Evolutionary conservation across 2,113 vertebrate species (phyloP).

Genomic region (Centropristis striata): DNA sequence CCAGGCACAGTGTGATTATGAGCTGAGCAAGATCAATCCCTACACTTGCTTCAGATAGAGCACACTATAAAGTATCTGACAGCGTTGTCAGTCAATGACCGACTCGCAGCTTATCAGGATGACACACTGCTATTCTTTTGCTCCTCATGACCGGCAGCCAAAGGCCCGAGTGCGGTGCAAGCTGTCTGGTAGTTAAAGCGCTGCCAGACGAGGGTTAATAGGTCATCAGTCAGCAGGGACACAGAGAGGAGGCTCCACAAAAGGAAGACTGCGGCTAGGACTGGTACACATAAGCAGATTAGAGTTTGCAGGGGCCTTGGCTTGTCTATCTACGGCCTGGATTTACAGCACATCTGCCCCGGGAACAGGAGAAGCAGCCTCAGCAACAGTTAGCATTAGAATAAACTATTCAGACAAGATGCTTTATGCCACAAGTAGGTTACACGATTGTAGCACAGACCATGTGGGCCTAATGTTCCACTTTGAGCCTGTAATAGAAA

Average conservation of each 20-base stretch:
- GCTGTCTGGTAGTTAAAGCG: constrained; percentile 27
- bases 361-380: constrained; percentile 28
- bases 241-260: not conserved
- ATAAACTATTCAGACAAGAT: constrained; percentile 43
- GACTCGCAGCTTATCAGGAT: constrained; percentile 30
- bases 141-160: constrained; percentile 27
- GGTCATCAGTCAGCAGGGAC: constrained; percentile 31
- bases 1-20: constrained; percentile 42
- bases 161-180: constrained; percentile 4
- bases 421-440: constrained; percentile 38
- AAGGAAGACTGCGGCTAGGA: not conserved
- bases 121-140: constrained; percentile 37
- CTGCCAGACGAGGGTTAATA: constrained; percentile 13
- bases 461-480: constrained; percentile 48
- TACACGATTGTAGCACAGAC: constrained; percentile 18
- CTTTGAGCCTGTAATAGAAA: constrained; percentile 35
- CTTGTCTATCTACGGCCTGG: not conserved
- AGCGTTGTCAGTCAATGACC: constrained; percentile 37
- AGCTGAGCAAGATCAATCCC: constrained; percentile 60
- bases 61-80: constrained; percentile 41
- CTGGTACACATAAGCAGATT: constrained; percentile 33
- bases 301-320: constrained; percentile 17
- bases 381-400: constrained; percentile 27
- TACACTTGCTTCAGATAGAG: constrained; percentile 28
- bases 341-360: constrained; percentile 52